Evolutionary conservation across 1,140 invertebrate genomes (phyloP).

Genomic region (Metopolophium dirhodum): DNA sequence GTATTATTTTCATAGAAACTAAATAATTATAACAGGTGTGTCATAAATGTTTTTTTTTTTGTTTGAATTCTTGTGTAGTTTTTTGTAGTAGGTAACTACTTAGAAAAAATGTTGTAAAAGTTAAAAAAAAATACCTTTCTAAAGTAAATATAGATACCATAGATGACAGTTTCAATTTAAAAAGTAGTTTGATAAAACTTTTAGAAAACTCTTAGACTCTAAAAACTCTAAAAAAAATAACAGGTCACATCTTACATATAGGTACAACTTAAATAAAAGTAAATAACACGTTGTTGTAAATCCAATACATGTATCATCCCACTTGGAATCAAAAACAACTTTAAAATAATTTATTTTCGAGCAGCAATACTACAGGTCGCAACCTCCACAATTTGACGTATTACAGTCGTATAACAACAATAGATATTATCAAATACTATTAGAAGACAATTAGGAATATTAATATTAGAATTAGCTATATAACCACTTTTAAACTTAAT

Average conservation of each 20-base stretch:
- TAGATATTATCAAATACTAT: not conserved
- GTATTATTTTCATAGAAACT: not conserved
- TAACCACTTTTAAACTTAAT: not conserved
- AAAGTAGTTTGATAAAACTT: constrained; percentile 2
- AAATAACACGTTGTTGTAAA: not conserved
- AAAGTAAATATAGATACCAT: not conserved
- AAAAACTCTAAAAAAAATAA: not conserved
- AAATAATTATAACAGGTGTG: not conserved
- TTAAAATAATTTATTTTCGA: not conserved
- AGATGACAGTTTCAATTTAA: not conserved
- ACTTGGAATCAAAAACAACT: not conserved
- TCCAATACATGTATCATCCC: not conserved
- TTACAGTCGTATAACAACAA: not conserved
- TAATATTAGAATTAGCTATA: not conserved
- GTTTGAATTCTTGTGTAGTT: not conserved
- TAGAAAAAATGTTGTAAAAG: not conserved
- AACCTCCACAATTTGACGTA: not conserved
- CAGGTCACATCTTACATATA: not conserved
- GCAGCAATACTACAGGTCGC: not conserved
- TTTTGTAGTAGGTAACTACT: not conserved
- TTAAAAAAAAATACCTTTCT: not conserved
- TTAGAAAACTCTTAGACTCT: not conserved
- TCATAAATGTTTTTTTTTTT: not conserved
- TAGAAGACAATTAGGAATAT: not conserved
- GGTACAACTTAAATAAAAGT: not conserved